Base-by-base conservation (phyloP, 2,113 vertebrate genomes). In the Amazona guildingii region DNA sequence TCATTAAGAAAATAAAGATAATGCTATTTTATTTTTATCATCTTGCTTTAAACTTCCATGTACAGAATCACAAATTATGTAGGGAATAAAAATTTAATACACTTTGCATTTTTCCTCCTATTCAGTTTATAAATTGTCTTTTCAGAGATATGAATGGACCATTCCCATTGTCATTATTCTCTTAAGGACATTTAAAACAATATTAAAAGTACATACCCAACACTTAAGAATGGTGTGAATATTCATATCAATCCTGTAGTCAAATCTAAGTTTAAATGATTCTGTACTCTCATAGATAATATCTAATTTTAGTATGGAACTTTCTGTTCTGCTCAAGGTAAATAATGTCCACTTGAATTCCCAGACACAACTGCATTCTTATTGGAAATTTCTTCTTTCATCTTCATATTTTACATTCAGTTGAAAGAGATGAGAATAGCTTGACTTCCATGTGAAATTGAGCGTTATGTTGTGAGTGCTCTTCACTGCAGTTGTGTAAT, bases 401-500 rank as follows among this genome's bases (percentile, higher is more conserved):
- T 90, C 20, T 69, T 83, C 13, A 13, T 28, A 43, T 69, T 76
- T 91, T 55, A 7, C 25, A 15, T 79, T 92, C 23, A 48, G 2
- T 68, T 90, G 10, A 54, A 51, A 27, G 24, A 68, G 14, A 49
- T 37, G 37, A 75, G 48, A 51, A 62, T 19, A 46, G 17, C 24
- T 46, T 92, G 81, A 83, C 39, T 66, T 94, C 35, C 68, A 4
- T 18, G 7, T 75, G 23, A 75, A 74, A 28, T 23, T 72, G 39
- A 86, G 3, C 64, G 41, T 78, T 73, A 25, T 51, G 16, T 12
- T 87, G 27, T 39, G 48, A 83, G 54, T 75, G 35, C 48, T 81
- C 63, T 88, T 82, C 55, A 51, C 6, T 61, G 63, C 33, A 63
- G 28, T 94, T 97, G 88, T 76, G 92, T 74, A 96, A 95, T 37